phyloP scores from a whole-genome alignment of 2,113 vertebrate genomes.

The Ophiodon elongatus region DNA sequence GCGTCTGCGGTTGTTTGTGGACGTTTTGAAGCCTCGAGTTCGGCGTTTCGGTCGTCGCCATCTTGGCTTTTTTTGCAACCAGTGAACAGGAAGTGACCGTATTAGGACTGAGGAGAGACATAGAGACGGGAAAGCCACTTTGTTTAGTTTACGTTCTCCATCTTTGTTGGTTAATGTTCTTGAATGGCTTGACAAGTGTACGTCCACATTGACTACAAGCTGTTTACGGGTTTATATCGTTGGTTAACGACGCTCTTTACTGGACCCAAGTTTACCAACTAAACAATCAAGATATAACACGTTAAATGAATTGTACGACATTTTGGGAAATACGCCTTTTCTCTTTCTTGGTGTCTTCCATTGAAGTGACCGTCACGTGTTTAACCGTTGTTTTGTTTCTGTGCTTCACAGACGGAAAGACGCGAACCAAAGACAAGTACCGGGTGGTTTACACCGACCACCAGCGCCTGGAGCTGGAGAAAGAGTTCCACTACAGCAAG shows the following conservation, averaged over 20 bases:
- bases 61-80: neutral
- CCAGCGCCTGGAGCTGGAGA: constrained; percentile 86
- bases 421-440: constrained; percentile 97
- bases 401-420: constrained; percentile 88
- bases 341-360: neutral
- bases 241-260: too few relatives aligned
- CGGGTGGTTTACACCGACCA: constrained; percentile 96
- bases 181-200: too few relatives aligned
- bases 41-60: neutral
- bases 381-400: too few relatives aligned
- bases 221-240: too few relatives aligned
- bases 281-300: neutral
- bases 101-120: neutral
- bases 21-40: neutral
- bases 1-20: too few relatives aligned
- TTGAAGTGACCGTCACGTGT: too few relatives aligned
- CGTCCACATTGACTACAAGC: too few relatives aligned
- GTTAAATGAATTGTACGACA: neutral
- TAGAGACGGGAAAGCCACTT: neutral
- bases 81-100: neutral
- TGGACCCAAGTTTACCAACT: too few relatives aligned
- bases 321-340: neutral
- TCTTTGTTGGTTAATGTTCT: too few relatives aligned
- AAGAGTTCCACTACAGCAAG: constrained; percentile 95
- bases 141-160: neutral